Conservation (phyloP, 1,140 invertebrate genomes). For the Aphis gossypii region DNA sequence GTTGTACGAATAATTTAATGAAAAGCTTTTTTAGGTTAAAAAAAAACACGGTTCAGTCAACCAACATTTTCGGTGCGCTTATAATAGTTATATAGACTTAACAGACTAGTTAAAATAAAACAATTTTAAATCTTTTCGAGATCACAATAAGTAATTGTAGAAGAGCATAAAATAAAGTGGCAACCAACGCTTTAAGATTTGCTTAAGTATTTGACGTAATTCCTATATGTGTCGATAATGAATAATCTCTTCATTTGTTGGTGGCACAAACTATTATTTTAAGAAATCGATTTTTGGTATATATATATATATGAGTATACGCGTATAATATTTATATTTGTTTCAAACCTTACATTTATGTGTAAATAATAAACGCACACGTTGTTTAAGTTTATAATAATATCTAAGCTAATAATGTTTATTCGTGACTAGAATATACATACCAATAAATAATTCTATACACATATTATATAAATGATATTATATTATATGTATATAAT, state of each 20-base stretch:
- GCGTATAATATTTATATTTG: not conserved
- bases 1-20: not conserved
- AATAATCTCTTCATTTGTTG: not conserved
- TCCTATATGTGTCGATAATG: not conserved
- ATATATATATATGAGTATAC: not conserved
- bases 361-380: not conserved
- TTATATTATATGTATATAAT: not conserved
- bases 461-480: not conserved
- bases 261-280: not conserved
- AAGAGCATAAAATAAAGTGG: not conserved
- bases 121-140: conserved; percentile 30
- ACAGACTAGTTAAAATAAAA: conserved; percentile 23
- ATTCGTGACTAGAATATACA: conserved; percentile 32
- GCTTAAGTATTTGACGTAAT: not conserved
- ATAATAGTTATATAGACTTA: conserved; percentile 15
- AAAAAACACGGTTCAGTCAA: conserved; percentile 24
- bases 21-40: not conserved
- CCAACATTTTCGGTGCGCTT: not conserved
- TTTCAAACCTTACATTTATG: not conserved
- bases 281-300: conserved; percentile 27
- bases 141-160: not conserved
- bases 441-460: not conserved
- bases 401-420: not conserved
- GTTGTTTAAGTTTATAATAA: not conserved
- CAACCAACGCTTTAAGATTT: not conserved